Percentiles rank a stretch among this genome's conserved stretches.
Evolutionary conservation across 2,888 invertebrate genomes (phyloP).

Genomic region (Polyommatus icarus): DNA sequence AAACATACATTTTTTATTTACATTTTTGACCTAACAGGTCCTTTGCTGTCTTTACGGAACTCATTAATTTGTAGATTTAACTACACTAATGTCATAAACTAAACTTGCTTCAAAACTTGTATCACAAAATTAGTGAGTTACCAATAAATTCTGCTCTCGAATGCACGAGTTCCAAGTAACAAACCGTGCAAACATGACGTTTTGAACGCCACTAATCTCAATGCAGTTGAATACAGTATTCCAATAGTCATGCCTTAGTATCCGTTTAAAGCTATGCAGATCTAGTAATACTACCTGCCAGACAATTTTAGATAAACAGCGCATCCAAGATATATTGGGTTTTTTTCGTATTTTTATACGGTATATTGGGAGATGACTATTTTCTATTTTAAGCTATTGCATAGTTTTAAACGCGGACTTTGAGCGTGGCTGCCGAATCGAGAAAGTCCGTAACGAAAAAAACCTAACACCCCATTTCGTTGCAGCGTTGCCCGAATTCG

Average conservation of each 20-base stretch:
- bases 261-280: conserved; percentile 17
- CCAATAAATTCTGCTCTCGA: conserved; percentile 4
- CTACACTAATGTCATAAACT: background rate
- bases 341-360: background rate
- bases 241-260: background rate
- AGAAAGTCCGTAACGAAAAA: too few species aligned
- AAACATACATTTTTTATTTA: too few species aligned
- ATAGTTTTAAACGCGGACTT: too few species aligned
- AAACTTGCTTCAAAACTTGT: background rate
- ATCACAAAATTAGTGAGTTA: background rate
- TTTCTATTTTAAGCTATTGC: too few species aligned
- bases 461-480: too few species aligned
- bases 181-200: background rate
- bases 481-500: too few species aligned
- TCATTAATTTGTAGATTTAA: background rate
- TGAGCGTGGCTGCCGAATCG: too few species aligned
- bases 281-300: background rate
- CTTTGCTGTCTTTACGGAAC: background rate
- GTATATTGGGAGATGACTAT: too few species aligned
- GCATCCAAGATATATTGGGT: background rate
- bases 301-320: background rate
- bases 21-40: too few species aligned
- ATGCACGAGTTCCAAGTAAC: background rate
- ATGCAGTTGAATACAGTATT: conserved; percentile 13
- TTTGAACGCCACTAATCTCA: conserved; percentile 13